These are phyloP conservation scores for Sturnus vulgaris DNA, from an alignment of 2,113 vertebrate species.

Conservation along the genomic window DNA sequence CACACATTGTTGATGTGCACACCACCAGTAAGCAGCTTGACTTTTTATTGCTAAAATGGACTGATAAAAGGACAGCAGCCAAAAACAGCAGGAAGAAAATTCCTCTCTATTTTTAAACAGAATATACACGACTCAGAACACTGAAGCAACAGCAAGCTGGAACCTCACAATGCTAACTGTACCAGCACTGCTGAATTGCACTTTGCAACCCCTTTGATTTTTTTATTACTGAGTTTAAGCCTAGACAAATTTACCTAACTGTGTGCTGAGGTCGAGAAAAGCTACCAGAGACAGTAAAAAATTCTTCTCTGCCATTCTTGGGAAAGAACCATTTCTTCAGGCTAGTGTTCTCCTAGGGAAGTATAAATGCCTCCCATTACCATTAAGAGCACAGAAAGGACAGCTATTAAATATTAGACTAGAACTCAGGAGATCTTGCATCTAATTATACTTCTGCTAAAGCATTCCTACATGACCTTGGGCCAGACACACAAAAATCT, in stretches of 20 bases:
- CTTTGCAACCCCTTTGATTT: not conserved
- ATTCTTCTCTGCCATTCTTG: not conserved
- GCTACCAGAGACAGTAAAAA: not conserved
- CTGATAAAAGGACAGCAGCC: not conserved
- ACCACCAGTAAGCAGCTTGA: not conserved
- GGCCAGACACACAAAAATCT: constrained; percentile 7
- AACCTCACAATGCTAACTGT: not conserved
- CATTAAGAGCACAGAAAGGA: constrained; percentile 3
- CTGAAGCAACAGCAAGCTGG: not conserved
- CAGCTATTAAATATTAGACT: constrained; percentile 37
- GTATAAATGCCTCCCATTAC: constrained; percentile 10
- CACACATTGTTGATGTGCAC: not conserved
- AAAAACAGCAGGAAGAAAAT: not conserved
- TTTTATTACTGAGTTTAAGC: constrained; percentile 8
- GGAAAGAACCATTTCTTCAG: not conserved
- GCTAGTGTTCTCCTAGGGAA: not conserved
- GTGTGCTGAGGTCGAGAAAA: not conserved
- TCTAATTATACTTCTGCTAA: constrained; percentile 30
- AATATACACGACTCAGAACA: not conserved
- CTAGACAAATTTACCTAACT: not conserved
- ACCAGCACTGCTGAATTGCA: not conserved
- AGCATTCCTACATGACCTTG: constrained; percentile 35
- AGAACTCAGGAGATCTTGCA: constrained; percentile 13
- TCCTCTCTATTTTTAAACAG: not conserved
- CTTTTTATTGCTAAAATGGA: not conserved